These are phyloP conservation scores for Symphodus melops DNA, from an alignment of 2,113 vertebrate species.

Conservation along the genomic window DNA sequence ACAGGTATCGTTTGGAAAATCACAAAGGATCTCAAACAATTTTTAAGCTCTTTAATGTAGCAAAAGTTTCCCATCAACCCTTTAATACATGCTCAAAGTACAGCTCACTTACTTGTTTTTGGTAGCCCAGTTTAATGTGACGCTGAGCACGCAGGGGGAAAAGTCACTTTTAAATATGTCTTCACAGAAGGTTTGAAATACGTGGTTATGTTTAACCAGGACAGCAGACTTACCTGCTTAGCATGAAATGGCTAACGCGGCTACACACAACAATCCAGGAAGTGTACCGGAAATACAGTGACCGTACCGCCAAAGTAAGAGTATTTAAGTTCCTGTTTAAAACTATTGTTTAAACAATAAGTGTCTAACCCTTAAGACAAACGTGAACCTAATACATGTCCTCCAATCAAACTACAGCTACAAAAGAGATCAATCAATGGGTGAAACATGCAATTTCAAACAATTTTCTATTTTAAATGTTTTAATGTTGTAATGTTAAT, in stretches of 20 bases:
- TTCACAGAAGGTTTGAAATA: neutral
- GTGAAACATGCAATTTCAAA: no score
- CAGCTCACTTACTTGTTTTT: conserved; percentile 11
- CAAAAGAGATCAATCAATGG: no score
- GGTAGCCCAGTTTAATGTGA: neutral
- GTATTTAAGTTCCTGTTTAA: neutral
- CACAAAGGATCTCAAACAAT: neutral
- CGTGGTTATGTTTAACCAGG: neutral
- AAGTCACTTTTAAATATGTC: neutral
- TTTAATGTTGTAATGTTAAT: no score
- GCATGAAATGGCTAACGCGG: conserved; percentile 7
- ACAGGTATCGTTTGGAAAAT: no score
- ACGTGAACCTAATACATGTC: no score
- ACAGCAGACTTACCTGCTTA: neutral
- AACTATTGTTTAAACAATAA: conserved; percentile 14
- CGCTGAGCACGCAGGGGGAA: neutral
- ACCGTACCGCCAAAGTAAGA: conserved; percentile 55
- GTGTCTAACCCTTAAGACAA: neutral
- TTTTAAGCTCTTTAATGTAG: neutral
- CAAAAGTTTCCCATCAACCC: neutral
- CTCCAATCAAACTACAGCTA: no score
- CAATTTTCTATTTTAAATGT: no score
- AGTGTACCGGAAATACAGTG: conserved; percentile 12
- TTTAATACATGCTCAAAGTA: neutral
- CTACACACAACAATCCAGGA: conserved; percentile 1